Evolutionary conservation across 2,888 invertebrate genomes (phyloP).

Genomic region (Ophioninae sp.): DNA sequence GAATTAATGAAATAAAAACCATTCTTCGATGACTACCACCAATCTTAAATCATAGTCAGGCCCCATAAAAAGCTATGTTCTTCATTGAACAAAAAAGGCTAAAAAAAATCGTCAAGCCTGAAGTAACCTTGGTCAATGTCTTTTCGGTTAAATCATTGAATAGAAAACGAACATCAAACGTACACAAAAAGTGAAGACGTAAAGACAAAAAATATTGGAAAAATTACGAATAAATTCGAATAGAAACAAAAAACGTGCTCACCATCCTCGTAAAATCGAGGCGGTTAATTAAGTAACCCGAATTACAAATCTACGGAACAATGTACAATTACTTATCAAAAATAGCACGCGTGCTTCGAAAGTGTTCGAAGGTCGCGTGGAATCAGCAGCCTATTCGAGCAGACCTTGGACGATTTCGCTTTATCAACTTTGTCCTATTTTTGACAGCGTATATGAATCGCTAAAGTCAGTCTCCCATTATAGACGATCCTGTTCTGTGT

Average conservation of each 20-base stretch:
- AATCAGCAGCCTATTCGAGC: not conserved
- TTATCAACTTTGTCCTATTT: not conserved
- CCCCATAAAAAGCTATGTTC: not conserved
- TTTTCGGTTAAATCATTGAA: not conserved
- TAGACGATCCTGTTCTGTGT: conserved; percentile 69
- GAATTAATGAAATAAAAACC: not conserved
- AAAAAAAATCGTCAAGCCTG: not conserved
- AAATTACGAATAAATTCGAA: conserved; percentile 1
- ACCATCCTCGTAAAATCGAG: not conserved
- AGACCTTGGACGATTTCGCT: not conserved
- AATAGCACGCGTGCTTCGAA: conserved; percentile 15
- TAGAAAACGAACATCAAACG: not conserved
- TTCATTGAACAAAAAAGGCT: not conserved
- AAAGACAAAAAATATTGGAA: not conserved
- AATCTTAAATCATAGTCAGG: not conserved
- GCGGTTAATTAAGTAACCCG: not conserved
- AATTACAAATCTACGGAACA: not conserved
- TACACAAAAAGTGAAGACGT: not conserved
- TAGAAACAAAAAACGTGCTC: not conserved
- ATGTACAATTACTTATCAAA: conserved; percentile 22
- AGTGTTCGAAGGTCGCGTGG: not conserved
- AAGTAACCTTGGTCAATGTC: not conserved
- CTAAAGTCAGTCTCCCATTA: conserved; percentile 65
- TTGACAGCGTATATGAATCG: not conserved
- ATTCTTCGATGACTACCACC: too few species aligned